Percentiles rank a stretch among this genome's conserved stretches.
Evolutionary conservation across 2,113 vertebrate genomes (phyloP).

Genomic region (Henicopernis longicauda): DNA sequence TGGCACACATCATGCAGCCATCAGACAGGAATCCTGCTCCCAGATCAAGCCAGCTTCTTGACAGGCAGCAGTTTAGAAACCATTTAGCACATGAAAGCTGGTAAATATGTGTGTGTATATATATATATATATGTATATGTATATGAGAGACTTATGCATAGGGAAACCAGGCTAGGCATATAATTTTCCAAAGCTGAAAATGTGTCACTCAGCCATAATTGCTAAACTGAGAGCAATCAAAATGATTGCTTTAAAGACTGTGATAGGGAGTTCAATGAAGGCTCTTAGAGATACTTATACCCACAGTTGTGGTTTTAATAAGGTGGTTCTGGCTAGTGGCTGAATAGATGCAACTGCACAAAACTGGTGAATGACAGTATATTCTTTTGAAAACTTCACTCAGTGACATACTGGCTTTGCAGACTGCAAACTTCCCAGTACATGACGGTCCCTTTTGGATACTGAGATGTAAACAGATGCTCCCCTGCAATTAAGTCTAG

Average conservation of each 20-base stretch:
- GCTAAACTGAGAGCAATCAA: background rate
- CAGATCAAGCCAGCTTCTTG: background rate
- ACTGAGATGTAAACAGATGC: background rate
- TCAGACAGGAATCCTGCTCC: background rate
- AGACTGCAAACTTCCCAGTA: background rate
- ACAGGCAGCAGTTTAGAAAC: conserved; percentile 12
- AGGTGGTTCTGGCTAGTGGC: background rate
- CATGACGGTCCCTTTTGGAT: background rate
- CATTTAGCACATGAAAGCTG: background rate
- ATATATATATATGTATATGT: background rate
- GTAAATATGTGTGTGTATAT: background rate
- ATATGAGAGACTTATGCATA: background rate
- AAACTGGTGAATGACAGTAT: background rate
- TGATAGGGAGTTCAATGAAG: background rate
- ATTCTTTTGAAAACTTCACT: background rate
- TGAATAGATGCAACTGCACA: background rate
- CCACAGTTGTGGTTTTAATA: background rate
- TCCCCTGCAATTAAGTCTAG: background rate
- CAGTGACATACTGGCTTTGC: background rate
- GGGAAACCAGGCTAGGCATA: background rate
- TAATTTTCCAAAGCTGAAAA: background rate
- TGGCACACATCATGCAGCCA: background rate
- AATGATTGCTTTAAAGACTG: background rate
- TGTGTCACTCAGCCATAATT: background rate
- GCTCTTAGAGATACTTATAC: background rate